A percentile compares a stretch with the other conserved stretches of the same genome.
Evolutionary conservation across 2,797 vertebrate species (phyloP).

Genomic region (Pseudochromis fuscus): DNA sequence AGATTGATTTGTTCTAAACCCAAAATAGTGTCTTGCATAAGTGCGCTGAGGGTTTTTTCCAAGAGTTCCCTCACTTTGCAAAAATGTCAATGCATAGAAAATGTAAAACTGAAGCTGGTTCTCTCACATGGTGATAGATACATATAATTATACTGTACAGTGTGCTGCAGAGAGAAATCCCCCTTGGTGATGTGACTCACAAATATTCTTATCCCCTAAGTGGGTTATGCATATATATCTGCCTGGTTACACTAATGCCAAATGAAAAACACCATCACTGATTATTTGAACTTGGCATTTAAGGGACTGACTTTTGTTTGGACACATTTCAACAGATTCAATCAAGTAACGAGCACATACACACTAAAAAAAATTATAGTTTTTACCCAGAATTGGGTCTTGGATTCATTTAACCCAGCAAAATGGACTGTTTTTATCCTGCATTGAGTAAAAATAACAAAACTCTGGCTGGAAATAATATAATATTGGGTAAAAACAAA

Average conservation of each 20-base stretch:
- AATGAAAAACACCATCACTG: slow-evolving; percentile 5
- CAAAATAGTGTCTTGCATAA: slow-evolving; percentile 51
- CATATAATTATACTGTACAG: slow-evolving; percentile 41
- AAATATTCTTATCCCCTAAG: slow-evolving; percentile 36
- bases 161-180: slow-evolving; percentile 44
- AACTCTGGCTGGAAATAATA: too few species aligned
- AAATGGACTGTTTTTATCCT: too few species aligned
- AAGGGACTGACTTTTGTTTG: neutral
- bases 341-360: neutral
- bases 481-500: too few species aligned
- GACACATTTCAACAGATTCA: neutral
- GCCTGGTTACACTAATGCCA: slow-evolving; percentile 16
- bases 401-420: too few species aligned
- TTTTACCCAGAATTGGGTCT: too few species aligned
- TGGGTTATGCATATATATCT: slow-evolving; percentile 54
- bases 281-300: slow-evolving; percentile 4
- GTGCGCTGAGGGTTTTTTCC: slow-evolving; percentile 12
- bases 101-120: neutral
- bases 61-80: slow-evolving; percentile 17
- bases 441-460: too few species aligned
- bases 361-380: too few species aligned
- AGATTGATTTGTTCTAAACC: slow-evolving; percentile 49
- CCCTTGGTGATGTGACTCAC: slow-evolving; percentile 38
- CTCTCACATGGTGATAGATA: slow-evolving; percentile 21
- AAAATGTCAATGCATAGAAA: slow-evolving; percentile 17